These are phyloP conservation scores for Drosophila sturtevanti DNA, from an alignment of 1,140 invertebrate genomes.

Conservation along the genomic window DNA sequence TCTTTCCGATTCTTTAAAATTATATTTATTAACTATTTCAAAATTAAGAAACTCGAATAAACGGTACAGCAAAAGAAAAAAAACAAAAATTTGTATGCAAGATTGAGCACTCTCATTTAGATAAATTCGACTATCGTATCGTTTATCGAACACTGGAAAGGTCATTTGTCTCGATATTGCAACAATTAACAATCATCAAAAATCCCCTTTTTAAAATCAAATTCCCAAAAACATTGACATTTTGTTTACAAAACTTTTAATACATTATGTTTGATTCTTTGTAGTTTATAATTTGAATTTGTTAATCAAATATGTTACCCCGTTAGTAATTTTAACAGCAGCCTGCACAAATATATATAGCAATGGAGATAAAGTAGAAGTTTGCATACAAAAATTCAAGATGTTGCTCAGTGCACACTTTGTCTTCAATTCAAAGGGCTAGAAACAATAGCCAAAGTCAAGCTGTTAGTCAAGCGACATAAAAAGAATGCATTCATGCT, in stretches of 20 bases:
- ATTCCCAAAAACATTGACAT: slow-evolving; percentile 10
- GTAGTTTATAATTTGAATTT: no score
- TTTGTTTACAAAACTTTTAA: slow-evolving; percentile 46
- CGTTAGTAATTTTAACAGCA: no score
- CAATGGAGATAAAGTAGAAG: slow-evolving; percentile 23
- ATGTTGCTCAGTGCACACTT: slow-evolving; percentile 51
- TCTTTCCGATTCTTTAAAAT: background rate
- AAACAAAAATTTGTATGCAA: no score
- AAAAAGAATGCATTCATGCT: slow-evolving; percentile 58
- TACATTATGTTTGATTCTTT: no score
- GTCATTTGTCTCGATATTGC: no score
- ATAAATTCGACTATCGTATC: no score
- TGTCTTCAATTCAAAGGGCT: slow-evolving; percentile 41
- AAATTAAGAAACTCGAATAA: no score
- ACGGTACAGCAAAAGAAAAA: no score
- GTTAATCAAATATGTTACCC: no score
- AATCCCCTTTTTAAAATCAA: background rate
- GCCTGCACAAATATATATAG: slow-evolving; percentile 15
- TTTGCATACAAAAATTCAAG: slow-evolving; percentile 60
- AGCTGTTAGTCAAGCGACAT: slow-evolving; percentile 41
- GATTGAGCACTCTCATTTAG: no score
- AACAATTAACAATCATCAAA: no score
- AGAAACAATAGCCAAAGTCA: slow-evolving; percentile 59
- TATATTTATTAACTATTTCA: slow-evolving; percentile 18
- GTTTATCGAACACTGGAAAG: no score